Evolutionary conservation across 2,888 invertebrate species (phyloP), one percentile per base, ranked within the genome.

Genomic region (Rosalia funebris): DNA sequence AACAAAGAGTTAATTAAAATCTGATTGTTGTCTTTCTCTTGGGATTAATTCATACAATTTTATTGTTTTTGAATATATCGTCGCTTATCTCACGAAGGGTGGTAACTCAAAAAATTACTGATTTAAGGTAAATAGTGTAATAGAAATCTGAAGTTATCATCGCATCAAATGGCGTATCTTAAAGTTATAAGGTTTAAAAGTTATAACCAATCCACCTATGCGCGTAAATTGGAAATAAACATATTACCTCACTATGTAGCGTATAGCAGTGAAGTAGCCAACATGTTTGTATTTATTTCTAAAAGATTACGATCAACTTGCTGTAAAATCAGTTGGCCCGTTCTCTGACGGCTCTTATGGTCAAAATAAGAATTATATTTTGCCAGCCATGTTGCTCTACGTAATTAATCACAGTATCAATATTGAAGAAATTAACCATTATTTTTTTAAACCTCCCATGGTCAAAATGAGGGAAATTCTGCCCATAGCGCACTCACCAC

Each of bases 261-360:
- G 25, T 25, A 25, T 25, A 25, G 4, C 25, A 7, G 25, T 25
- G 25, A 25, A 25, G 7, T 25, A 25, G 25, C 25, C 7, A 25
- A n/a, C 25, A 3, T 25, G 25, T 25, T 25, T 25, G 25, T 25
- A 25, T 25, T 25, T 25, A 25, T 7, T 25, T 25, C 25, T 25
- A 25, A 25, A 25, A 3, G 4, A 25, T 25, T 25, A 25, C 7
- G 25, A 25, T 7, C 25, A 25, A 25, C 25, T 25, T 25, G 25
- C 4, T 7, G 25, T 25, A 25, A 41, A 42, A 42, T 10, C 42
- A 15, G 17, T 42, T n/a, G 42, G 5, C 17, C 42, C 14, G 2
- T 42, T 15, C 17, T 42, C 42, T 15, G 42, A 42, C 14, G 42
- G 42, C 10, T 42, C 9, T 42, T 42, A 14, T 15, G 42, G 42